Evolutionary conservation across 2,113 vertebrate species (phyloP), one percentile per base, ranked within the genome.

Genomic region (Pomatorhinus ruficollis): DNA sequence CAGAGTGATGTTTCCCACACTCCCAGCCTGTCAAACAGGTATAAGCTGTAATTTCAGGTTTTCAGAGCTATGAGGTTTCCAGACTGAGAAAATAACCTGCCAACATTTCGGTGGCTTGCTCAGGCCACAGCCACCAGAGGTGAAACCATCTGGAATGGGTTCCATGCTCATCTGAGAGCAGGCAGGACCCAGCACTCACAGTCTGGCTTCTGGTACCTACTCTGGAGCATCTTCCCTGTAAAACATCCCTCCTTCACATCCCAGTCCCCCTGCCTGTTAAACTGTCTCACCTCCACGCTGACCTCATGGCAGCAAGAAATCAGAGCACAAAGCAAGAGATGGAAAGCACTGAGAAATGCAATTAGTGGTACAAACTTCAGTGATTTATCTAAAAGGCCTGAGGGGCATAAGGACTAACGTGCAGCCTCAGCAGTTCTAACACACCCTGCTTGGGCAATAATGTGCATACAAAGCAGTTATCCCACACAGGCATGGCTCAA

Each of bases 261-360:
- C 39, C 69, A 24, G 28, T 4, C 30, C 45, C 65, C 44, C 60
- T 12, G 21, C 54, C 44, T 19, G 28, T 19, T 33, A 25, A 49
- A 31, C 0, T 20, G 21, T 4, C 57, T 56, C 54, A 12, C 12
- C 7, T 5, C 35, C 69, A 6, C 0, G 11, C 77, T 56, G 25
- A 57, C 23, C 54, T 84, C 10, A 0, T 4, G 53, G 49, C 71
- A 66, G 40, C 0, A 4, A 75, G 50, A 56, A 90, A 28, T 16
- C 21, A 19, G 65, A 74, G 59, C 0, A 11, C 21, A 35, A 52
- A 27, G n/a, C 16, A 24, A 63, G 66, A 47, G 70, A 56, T 10
- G 61, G 79, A 68, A 88, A 75, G 74, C 35, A 33, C 1, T 30
- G 42, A 31, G 42, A 71, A 69, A 20, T 9, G 39, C 66, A 65